A percentile compares a stretch with the other conserved stretches of the same genome.
Conservation (phyloP, 2,113 vertebrate species). For the Pterocles gutturalis region DNA sequence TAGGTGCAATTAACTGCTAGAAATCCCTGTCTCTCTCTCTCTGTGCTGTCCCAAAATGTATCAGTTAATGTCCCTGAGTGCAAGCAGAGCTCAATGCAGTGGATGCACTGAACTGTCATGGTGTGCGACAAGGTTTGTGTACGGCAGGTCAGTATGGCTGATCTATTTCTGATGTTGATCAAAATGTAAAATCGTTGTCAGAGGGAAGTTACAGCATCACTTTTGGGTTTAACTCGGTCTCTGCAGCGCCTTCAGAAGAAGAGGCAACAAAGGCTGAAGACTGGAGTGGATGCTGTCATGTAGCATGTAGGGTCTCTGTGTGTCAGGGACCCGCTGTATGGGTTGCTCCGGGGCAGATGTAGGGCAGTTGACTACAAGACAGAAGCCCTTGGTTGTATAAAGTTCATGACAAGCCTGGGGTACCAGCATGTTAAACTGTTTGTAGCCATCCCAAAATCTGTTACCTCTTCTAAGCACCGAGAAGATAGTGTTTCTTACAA, state of each 20-base stretch:
- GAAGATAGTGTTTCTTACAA: not conserved
- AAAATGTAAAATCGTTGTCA: not conserved
- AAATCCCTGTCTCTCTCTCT: not conserved
- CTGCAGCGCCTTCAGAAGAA: not conserved
- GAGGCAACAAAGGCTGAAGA: not conserved
- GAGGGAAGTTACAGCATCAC: not conserved
- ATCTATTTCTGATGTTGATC: not conserved
- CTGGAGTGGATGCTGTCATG: not conserved
- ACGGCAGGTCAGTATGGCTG: not conserved
- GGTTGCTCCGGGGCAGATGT: not conserved
- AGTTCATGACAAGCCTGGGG: not conserved
- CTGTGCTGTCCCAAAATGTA: not conserved
- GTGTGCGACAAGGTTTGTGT: not conserved
- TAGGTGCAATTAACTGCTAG: not conserved
- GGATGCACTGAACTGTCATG: accelerated
- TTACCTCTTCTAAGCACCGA: not conserved
- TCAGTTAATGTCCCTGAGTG: not conserved
- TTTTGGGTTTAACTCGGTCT: not conserved
- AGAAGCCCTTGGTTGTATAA: not conserved
- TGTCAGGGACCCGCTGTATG: accelerated
- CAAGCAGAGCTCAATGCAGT: accelerated
- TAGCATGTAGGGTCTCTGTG: accelerated
- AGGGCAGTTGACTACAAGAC: not conserved
- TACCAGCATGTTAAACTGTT: not conserved
- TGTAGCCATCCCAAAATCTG: not conserved